Evolutionary conservation across 2,888 invertebrate genomes (phyloP).

Genomic region (Athrips mouffetella): DNA sequence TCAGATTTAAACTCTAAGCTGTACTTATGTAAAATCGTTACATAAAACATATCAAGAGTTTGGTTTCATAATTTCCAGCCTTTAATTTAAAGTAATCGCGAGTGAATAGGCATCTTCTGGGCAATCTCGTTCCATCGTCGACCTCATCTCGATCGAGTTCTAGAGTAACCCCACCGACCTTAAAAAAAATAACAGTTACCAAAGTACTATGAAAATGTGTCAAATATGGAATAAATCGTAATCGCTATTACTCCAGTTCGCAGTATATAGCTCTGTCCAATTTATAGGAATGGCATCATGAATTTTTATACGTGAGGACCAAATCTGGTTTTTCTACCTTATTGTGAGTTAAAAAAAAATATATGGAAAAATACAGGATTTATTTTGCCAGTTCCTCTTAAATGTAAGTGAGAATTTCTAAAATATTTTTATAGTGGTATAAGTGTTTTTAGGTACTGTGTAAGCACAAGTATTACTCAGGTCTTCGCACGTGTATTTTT

Average conservation of each 20-base stretch:
- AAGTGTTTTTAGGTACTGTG: conserved; percentile 65
- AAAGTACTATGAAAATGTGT: too few relatives aligned
- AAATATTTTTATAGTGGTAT: conserved; percentile 74
- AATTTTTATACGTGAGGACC: conserved; percentile 68
- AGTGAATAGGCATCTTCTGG: too few relatives aligned
- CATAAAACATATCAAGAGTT: too few relatives aligned
- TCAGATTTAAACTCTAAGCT: too few relatives aligned
- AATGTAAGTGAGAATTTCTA: conserved; percentile 77
- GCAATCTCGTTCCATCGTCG: too few relatives aligned
- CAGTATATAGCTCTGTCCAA: conserved; percentile 64
- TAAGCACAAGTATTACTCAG: conserved; percentile 61
- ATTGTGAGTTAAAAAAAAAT: conserved; percentile 44
- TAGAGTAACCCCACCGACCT: too few relatives aligned
- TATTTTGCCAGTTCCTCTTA: conserved; percentile 78
- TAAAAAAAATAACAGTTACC: too few relatives aligned
- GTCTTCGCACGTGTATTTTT: conserved; percentile 34
- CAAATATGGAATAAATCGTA: conserved; percentile 1
- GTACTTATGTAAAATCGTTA: too few relatives aligned
- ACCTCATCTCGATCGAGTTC: too few relatives aligned
- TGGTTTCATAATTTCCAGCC: too few relatives aligned
- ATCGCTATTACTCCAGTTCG: conserved; percentile 45
- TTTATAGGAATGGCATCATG: conserved; percentile 72
- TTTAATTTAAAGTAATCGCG: too few relatives aligned
- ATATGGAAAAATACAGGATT: conserved; percentile 64
- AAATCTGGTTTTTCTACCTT: conserved; percentile 59